Percentiles rank a stretch among this genome's conserved stretches.
Conservation (phyloP, 2,113 vertebrate species). For the Xiphophorus hellerii region DNA sequence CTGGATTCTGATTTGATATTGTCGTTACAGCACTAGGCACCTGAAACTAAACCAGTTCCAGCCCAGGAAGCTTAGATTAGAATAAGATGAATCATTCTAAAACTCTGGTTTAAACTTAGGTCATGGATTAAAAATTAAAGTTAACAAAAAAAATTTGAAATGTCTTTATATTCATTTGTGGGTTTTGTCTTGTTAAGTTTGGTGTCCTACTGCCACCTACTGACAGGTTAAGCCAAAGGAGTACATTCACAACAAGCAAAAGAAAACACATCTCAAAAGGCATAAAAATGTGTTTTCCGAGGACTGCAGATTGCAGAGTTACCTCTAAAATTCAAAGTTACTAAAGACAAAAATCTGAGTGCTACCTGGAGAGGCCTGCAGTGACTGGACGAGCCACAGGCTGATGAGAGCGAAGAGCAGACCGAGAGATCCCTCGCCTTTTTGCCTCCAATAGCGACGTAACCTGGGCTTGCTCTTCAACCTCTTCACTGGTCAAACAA, state of each 20-base stretch:
- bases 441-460: conserved; percentile 86
- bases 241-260: not conserved
- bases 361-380: conserved; percentile 86
- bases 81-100: too few species aligned
- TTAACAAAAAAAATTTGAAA: too few species aligned
- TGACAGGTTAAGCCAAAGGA: not conserved
- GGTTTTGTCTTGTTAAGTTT: not conserved
- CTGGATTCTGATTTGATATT: too few species aligned
- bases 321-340: not conserved
- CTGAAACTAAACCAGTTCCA: too few species aligned
- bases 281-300: not conserved
- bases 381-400: conserved; percentile 92
- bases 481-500: conserved; percentile 63
- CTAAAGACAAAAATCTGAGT: not conserved
- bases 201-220: not conserved
- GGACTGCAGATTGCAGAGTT: too few species aligned
- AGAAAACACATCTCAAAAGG: not conserved
- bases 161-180: too few species aligned
- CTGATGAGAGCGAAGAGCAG: conserved; percentile 92
- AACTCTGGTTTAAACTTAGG: too few species aligned
- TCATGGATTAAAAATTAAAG: too few species aligned
- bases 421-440: conserved; percentile 89
- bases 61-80: too few species aligned
- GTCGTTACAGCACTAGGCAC: too few species aligned
- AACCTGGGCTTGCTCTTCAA: conserved; percentile 73